These are phyloP conservation scores for Phyto melanocephala DNA, from an alignment of 2,888 invertebrate species.

Conservation along the genomic window DNA sequence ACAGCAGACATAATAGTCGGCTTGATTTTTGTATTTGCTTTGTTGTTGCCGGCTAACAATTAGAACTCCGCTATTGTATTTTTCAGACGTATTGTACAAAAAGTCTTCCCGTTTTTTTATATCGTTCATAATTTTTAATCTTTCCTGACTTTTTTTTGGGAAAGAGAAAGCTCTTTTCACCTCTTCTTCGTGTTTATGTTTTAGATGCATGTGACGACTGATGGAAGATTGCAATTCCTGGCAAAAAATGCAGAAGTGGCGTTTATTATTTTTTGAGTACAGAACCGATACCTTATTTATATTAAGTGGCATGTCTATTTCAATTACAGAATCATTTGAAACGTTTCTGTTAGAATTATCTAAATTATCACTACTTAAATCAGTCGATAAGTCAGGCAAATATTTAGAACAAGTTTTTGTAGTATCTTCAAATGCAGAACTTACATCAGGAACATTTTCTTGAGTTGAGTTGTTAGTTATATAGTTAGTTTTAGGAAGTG, in stretches of 20 bases:
- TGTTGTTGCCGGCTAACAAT: not conserved
- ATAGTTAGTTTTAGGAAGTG: no score
- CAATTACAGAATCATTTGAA: not conserved
- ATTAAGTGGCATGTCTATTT: not conserved
- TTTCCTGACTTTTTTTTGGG: not conserved
- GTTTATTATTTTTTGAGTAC: not conserved
- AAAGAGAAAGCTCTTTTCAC: not conserved
- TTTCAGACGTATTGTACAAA: no score
- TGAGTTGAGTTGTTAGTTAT: no score
- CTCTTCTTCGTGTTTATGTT: not conserved
- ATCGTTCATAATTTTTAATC: no score
- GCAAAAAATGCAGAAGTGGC: not conserved
- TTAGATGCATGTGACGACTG: not conserved
- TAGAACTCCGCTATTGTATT: not conserved
- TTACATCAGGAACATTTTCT: no score
- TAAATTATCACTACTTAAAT: not conserved
- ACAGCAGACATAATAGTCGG: not conserved
- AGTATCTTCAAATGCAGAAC: no score
- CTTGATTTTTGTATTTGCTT: not conserved
- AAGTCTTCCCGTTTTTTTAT: not conserved
- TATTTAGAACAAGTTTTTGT: no score
- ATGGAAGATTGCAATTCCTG: not conserved
- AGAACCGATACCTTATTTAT: not conserved
- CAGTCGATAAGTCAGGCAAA: no score
- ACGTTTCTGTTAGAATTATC: not conserved